Conservation (phyloP, 2,797 vertebrate genomes). For the Chelon labrosus region DNA sequence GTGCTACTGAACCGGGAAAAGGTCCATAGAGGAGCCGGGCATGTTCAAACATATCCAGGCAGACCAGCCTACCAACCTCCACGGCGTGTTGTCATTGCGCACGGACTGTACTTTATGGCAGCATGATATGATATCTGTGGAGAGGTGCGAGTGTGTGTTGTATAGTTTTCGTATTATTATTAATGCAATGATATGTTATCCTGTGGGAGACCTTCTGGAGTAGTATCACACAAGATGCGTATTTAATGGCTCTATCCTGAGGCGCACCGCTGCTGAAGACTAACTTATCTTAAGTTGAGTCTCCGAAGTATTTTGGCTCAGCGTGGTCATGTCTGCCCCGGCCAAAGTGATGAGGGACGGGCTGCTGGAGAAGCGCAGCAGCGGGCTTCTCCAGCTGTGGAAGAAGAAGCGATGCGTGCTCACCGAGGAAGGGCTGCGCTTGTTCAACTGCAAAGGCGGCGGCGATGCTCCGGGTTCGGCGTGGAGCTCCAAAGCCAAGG, state of each 20-base stretch:
- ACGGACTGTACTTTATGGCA: not conserved
- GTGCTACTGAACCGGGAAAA: conserved; percentile 50
- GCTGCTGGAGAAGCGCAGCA: conserved; percentile 93
- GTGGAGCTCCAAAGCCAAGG: conserved; percentile 84
- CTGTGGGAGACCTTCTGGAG: too few species aligned
- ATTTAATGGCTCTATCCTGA: conserved; percentile 28
- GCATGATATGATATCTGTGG: too few species aligned
- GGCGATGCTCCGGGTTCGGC: conserved; percentile 71
- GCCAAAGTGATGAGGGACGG: conserved; percentile 89
- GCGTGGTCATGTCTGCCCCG: conserved; percentile 67
- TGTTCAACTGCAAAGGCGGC: conserved; percentile 76
- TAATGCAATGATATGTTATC: not conserved
- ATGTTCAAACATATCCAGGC: conserved; percentile 89
- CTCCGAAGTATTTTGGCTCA: not conserved
- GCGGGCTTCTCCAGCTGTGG: conserved; percentile 94
- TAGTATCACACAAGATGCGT: not conserved
- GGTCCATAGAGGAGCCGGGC: conserved; percentile 78
- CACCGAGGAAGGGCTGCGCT: conserved; percentile 90
- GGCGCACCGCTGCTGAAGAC: not conserved
- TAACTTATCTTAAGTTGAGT: too few species aligned
- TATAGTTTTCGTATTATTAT: not conserved
- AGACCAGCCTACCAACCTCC: conserved; percentile 54
- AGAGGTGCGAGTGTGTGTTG: too few species aligned
- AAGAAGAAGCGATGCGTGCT: conserved; percentile 94
- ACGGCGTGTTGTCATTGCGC: conserved; percentile 28